Percentiles rank a stretch among this genome's conserved stretches.
Conservation (phyloP, 30 jellyfish, hydroid and myxozoan species). For the Turritopsis rubra region DNA sequence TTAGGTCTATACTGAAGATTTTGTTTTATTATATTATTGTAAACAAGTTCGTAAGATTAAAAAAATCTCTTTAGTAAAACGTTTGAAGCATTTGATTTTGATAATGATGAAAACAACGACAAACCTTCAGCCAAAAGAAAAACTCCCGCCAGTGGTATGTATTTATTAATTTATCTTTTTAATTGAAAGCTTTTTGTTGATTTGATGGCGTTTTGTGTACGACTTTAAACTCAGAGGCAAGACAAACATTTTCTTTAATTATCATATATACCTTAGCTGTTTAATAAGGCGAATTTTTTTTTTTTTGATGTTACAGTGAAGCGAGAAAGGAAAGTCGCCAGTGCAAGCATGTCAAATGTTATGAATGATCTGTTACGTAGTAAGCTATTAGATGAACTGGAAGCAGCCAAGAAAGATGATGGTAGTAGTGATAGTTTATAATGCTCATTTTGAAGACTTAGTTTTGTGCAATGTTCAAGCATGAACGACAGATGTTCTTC, state of each 20-base stretch:
- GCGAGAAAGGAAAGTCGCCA: conserved; percentile 46
- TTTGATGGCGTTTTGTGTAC: too few relatives aligned
- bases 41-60: neutral
- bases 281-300: too few relatives aligned
- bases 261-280: too few relatives aligned
- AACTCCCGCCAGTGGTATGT: conserved; percentile 59
- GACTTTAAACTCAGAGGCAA: too few relatives aligned
- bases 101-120: conserved; percentile 57
- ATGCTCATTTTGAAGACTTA: neutral
- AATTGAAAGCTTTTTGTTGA: too few relatives aligned
- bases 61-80: conserved; percentile 4
- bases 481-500: neutral
- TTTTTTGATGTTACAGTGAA: conserved; percentile 35
- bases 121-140: conserved; percentile 53
- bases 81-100: conserved; percentile 46
- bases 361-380: conserved; percentile 75
- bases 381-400: conserved; percentile 79
- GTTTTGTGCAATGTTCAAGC: neutral
- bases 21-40: too few relatives aligned
- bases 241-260: too few relatives aligned
- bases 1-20: too few relatives aligned
- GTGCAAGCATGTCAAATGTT: conserved; percentile 84
- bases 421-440: neutral
- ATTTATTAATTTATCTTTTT: too few relatives aligned
- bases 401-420: conserved; percentile 18